Evolutionary conservation across 2,797 vertebrate species (phyloP), one percentile per base, ranked within the genome.

Genomic region (Lacerta bilineata): DNA sequence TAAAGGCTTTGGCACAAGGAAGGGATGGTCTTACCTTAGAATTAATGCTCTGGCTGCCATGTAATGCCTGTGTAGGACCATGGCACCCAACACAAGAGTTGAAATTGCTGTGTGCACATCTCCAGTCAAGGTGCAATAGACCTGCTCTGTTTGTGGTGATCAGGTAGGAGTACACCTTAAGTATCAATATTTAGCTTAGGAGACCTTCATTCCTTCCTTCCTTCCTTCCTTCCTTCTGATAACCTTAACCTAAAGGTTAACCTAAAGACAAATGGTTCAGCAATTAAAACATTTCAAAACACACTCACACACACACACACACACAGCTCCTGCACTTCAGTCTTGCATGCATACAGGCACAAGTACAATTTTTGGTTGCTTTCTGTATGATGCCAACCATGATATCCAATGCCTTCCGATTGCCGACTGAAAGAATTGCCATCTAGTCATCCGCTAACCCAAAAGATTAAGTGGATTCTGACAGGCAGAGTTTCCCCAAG

Each of bases 241-340:
- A 27, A 27, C 41, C 46, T 43, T 66, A 50, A 3, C 0, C 46
- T 1, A 20, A 55, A 66, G 83, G 75, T 43, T 66, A 50, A 3
- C 0, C 46, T 1, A 20, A 55, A 66, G 83, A 80, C 9, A 36
- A 43, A 36, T 7, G 7, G 9, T 39, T 69, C 2, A 68, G 59
- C 1, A 0, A 1, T 0, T 5, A 55, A 33, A 61, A 59, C 23
- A 0, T 0, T 23, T 50, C 64, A 79, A 5, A 55, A 61, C n/a
- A 13, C 55, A 55, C 69, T 59, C 20, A 11, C 55, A 55, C 69
- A 71, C 20, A 11, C 0, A 71, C 23, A 11, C 75, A 59, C 71
- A 72, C 23, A 11, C 0, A 43, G 5, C 33, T 64, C 29, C 83
- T 41, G 20, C 2, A 18, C 20, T 25, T 59, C 7, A 27, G 1